Base-by-base conservation (phyloP, 2,888 invertebrate genomes). In the Papilio demoleus region DNA sequence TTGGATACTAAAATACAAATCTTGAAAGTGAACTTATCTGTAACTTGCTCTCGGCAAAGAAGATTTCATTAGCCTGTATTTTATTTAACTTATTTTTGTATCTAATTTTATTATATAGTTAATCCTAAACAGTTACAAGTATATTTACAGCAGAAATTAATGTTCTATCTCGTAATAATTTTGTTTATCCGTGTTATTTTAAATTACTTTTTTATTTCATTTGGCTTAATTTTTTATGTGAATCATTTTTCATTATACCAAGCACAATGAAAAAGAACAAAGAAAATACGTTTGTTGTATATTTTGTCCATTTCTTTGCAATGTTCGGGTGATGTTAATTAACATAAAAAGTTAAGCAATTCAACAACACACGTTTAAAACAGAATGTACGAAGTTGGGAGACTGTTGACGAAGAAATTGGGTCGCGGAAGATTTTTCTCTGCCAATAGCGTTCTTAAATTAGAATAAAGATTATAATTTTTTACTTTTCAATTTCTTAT, bases 321-420 rank as follows among this genome's bases (percentile, higher is more conserved):
- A 50, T 19, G 50, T 60, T 27, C 24, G 14, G 14, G 38, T 40
- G 12, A 65, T 60, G 27, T 60, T 68, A 68, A 68, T 65, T 68
- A 68, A 68, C 68, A 68, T 65, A 60, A 68, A 68, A 65, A 68
- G 64, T 64, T 64, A 64, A 64, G 50, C 64, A 68, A 24, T 68
- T 65, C 27, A 64, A 56, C 45, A 56, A 64, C 68, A 64, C 59
- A 68, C 53, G 58, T 63, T 58, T 63, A 63, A 56, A 63, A 63
- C 1, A 36, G 17, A 38, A 56, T 47, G 58, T 40, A 45, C 24
- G 58, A 47, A 64, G 59, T 64, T 59, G 47, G 45, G 64, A 68
- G 47, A 68, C 64, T 64, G 24, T 63, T 45, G 12, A 34, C 42
- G 22, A 45, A 38, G 50, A 47, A 59, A 59, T 38, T 47, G 36